Percentiles rank a stretch among this genome's conserved stretches.
Evolutionary conservation across 2,888 invertebrate genomes (phyloP).

Genomic region (Scaptomyza cyrtandrae): DNA sequence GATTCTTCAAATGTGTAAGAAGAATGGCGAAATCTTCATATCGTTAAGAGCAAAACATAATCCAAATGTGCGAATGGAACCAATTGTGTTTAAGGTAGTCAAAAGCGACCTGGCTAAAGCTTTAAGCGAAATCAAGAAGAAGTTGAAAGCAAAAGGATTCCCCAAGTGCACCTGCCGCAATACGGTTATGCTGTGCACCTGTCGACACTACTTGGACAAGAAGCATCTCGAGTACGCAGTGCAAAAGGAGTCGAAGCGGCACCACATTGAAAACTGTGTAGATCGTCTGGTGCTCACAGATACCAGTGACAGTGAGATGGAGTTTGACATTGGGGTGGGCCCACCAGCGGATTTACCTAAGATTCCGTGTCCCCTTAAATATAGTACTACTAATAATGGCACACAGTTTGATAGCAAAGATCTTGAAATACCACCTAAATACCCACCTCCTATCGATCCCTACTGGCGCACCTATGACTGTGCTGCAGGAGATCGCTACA

Average conservation of each 20-base stretch:
- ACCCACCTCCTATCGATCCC: slow-evolving; percentile 59
- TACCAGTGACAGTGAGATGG: slow-evolving; percentile 86
- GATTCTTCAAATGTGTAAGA: slow-evolving; percentile 87
- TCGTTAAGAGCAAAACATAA: slow-evolving; percentile 88
- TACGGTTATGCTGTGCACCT: slow-evolving; percentile 83
- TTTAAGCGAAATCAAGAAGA: slow-evolving; percentile 86
- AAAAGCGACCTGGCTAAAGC: slow-evolving; percentile 86
- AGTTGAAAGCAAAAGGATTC: slow-evolving; percentile 86
- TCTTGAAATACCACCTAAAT: slow-evolving; percentile 71
- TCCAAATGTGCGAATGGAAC: slow-evolving; percentile 87
- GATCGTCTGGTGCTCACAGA: slow-evolving; percentile 78
- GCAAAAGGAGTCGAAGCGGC: slow-evolving; percentile 84
- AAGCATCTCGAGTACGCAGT: slow-evolving; percentile 85
- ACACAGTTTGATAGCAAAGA: slow-evolving; percentile 87
- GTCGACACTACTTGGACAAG: slow-evolving; percentile 81
- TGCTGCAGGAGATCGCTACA: slow-evolving; percentile 70
- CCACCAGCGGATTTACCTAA: slow-evolving; percentile 88
- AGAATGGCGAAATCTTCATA: slow-evolving; percentile 88
- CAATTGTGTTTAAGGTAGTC: slow-evolving; percentile 88
- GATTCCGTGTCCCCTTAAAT: slow-evolving; percentile 83
- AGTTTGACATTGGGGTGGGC: slow-evolving; percentile 89
- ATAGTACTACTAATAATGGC: slow-evolving; percentile 86
- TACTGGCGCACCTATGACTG: slow-evolving; percentile 77
- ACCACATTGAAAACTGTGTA: slow-evolving; percentile 63
- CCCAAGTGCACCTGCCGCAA: slow-evolving; percentile 86